phyloP scores from a whole-genome alignment of 2,797 vertebrate species.

The Salmo trutta region DNA sequence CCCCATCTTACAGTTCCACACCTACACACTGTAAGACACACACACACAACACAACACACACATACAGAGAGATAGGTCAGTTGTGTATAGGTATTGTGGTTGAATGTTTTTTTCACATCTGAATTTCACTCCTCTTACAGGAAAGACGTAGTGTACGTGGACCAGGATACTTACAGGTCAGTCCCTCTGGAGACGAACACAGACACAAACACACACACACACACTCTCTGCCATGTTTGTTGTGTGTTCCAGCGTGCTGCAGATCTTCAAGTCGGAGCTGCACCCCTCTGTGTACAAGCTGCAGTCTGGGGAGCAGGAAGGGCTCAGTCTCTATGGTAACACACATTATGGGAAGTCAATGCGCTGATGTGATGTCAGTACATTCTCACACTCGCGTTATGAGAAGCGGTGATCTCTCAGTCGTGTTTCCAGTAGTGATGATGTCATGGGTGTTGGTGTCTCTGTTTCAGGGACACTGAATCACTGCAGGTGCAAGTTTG shows the following conservation, averaged over 20 bases:
- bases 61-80: constrained; percentile 15
- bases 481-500: constrained; percentile 89
- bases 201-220: neutral
- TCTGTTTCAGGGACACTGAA: constrained; percentile 86
- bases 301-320: constrained; percentile 91
- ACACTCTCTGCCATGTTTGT: neutral
- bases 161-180: constrained; percentile 86
- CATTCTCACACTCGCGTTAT: neutral
- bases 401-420: neutral
- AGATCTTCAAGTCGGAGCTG: constrained; percentile 95
- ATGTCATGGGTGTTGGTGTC: constrained; percentile 4
- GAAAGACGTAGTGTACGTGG: constrained; percentile 80
- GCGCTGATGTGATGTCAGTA: neutral
- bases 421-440: neutral
- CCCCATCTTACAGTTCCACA: constrained; percentile 88
- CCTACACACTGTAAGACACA: constrained; percentile 82
- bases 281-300: constrained; percentile 97
- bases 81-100: constrained; percentile 11
- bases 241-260: constrained; percentile 80
- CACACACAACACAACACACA: constrained; percentile 38
- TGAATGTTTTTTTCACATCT: constrained; percentile 15
- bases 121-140: constrained; percentile 60
- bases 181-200: constrained; percentile 4
- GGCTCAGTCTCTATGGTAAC: constrained; percentile 92
- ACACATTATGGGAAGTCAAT: neutral